These are phyloP conservation scores for Sanderia malayensis DNA, from an alignment of 30 jellyfish, hydroid and myxozoan species.

Conservation along the genomic window DNA sequence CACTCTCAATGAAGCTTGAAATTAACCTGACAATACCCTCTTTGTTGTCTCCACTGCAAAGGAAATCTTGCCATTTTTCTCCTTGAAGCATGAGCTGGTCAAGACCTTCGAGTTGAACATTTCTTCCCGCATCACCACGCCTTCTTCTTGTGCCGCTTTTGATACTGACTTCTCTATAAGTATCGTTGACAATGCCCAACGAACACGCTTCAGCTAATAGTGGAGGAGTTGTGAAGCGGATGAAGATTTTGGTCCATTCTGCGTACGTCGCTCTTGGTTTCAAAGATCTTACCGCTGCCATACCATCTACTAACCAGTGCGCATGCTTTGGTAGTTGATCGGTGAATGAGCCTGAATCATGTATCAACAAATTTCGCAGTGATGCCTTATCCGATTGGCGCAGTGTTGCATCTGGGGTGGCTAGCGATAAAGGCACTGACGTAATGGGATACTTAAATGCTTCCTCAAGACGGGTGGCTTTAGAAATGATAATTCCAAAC, in stretches of 20 bases:
- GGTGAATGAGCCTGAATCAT: not conserved
- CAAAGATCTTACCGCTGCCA: too few species aligned
- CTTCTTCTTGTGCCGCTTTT: conserved; percentile 34
- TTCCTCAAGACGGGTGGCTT: conserved; percentile 38
- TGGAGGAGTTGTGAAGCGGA: not conserved
- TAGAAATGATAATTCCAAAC: conserved; percentile 48
- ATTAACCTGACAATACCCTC: conserved; percentile 3
- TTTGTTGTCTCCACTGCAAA: not conserved
- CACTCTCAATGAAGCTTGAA: conserved; percentile 20
- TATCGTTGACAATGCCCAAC: conserved; percentile 20
- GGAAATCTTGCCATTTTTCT: not conserved
- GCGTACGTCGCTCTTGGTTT: not conserved
- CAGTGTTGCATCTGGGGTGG: conserved; percentile 35
- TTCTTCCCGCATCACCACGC: conserved; percentile 4
- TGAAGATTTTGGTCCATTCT: conserved; percentile 7
- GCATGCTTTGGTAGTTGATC: conserved; percentile 10
- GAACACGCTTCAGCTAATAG: not conserved
- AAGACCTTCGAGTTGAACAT: conserved; percentile 7
- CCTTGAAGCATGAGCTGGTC: conserved; percentile 42
- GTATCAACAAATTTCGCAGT: conserved; percentile 28
- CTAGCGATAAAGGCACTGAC: conserved; percentile 16
- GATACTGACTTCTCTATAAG: conserved; percentile 21
- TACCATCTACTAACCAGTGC: too few species aligned
- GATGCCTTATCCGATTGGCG: conserved; percentile 42
- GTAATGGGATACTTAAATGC: conserved; percentile 33